phyloP scores from a whole-genome alignment of 2,113 vertebrate species.

The Daboia siamensis region DNA sequence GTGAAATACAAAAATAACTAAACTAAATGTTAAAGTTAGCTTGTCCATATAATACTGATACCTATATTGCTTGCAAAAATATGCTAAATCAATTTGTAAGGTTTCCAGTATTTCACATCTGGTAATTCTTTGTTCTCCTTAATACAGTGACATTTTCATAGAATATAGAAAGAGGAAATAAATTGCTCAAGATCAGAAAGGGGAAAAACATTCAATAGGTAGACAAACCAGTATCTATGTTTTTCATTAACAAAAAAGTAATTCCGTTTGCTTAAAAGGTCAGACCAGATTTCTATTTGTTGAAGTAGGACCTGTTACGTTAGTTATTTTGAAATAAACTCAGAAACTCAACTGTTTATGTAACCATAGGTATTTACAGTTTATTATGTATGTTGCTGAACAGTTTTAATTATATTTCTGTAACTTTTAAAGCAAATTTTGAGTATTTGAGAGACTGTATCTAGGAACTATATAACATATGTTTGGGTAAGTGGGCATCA shows the following conservation, averaged over 20 bases:
- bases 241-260: not conserved
- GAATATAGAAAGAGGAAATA: not conserved
- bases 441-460: not conserved
- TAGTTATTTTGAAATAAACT: not conserved
- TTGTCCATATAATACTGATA: not conserved
- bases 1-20: not conserved
- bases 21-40: not conserved
- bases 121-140: not conserved
- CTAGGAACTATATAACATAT: not conserved
- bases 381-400: not conserved
- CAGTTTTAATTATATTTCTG: fast-evolving
- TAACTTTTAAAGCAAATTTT: not conserved
- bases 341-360: not conserved
- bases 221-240: not conserved
- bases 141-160: not conserved
- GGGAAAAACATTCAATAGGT: not conserved
- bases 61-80: not conserved
- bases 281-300: not conserved
- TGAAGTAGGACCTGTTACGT: not conserved
- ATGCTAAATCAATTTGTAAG: not conserved
- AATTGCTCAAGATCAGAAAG: not conserved
- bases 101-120: not conserved
- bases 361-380: not conserved
- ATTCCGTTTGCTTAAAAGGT: not conserved
- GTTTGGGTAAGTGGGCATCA: slow-evolving; percentile 2